A percentile compares a stretch with the other conserved stretches of the same genome.
Evolutionary conservation across 2,888 invertebrate species (phyloP).

Genomic region (Gastracanthus pulcherrimus): DNA sequence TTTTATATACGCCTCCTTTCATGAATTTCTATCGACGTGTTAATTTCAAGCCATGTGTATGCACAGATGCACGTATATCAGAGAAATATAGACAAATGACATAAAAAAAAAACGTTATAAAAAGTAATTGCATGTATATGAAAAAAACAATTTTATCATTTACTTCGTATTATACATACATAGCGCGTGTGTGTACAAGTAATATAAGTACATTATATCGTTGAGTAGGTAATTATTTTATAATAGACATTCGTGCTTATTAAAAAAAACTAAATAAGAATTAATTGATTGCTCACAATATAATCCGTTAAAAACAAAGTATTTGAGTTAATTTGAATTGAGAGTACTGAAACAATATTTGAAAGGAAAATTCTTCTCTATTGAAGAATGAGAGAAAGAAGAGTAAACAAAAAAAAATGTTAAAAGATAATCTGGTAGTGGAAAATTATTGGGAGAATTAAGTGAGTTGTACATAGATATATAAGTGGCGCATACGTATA

Average conservation of each 20-base stretch:
- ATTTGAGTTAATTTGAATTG: too few species aligned
- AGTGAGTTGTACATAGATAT: not conserved
- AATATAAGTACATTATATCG: too few species aligned
- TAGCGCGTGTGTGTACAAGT: too few species aligned
- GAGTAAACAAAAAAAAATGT: not conserved
- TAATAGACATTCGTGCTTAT: too few species aligned
- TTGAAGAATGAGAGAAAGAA: not conserved
- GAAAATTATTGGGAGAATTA: constrained; percentile 18
- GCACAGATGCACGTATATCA: not conserved
- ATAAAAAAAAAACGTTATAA: not conserved
- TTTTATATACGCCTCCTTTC: not conserved
- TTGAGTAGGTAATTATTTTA: not conserved
- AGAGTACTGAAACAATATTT: too few species aligned
- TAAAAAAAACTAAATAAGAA: too few species aligned
- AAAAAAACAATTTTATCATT: too few species aligned
- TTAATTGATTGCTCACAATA: not conserved
- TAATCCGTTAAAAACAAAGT: not conserved
- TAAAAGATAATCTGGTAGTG: constrained; percentile 18
- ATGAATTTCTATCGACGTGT: not conserved
- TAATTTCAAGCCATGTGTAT: not conserved
- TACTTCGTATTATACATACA: too few species aligned
- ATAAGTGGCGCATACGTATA: not conserved
- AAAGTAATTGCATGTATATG: too few species aligned
- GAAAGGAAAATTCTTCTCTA: too few species aligned
- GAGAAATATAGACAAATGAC: too few species aligned